A percentile compares a stretch with the other conserved stretches of the same genome.
Evolutionary conservation across 2,888 invertebrate genomes (phyloP).

Genomic region (Sialis lutaria): DNA sequence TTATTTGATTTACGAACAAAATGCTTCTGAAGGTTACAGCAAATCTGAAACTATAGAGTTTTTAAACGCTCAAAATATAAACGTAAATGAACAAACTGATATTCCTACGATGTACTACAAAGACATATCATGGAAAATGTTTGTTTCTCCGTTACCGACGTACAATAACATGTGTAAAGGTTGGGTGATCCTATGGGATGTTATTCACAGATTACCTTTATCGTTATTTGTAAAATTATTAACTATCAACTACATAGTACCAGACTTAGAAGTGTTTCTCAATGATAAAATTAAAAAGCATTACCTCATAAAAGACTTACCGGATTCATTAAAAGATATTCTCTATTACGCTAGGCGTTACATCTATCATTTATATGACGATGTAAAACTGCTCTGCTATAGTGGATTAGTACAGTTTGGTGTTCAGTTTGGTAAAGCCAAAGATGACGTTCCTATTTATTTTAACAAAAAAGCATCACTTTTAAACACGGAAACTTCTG

Average conservation of each 20-base stretch:
- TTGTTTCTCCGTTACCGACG: conserved; percentile 45
- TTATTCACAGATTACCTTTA: conserved; percentile 50
- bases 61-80: conserved; percentile 11
- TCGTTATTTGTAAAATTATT: conserved; percentile 49
- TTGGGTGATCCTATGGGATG: conserved; percentile 53
- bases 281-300: conserved; percentile 48
- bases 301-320: conserved; percentile 41
- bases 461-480: conserved; percentile 42
- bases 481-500: conserved; percentile 45
- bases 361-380: conserved; percentile 35
- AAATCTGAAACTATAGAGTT: conserved; percentile 19
- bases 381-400: conserved; percentile 38
- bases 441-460: conserved; percentile 51
- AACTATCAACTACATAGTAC: conserved; percentile 35
- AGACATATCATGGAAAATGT: conserved; percentile 49
- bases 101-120: conserved; percentile 30
- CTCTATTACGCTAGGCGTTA: conserved; percentile 38
- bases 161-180: conserved; percentile 36
- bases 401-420: conserved; percentile 54
- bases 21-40: conserved; percentile 7
- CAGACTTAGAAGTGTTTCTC: conserved; percentile 36
- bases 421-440: conserved; percentile 43
- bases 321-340: conserved; percentile 29
- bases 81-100: conserved; percentile 24
- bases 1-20: conserved; percentile 41